These are phyloP conservation scores for Syritta pipiens DNA, from an alignment of 2,888 invertebrate genomes.

Conservation along the genomic window DNA sequence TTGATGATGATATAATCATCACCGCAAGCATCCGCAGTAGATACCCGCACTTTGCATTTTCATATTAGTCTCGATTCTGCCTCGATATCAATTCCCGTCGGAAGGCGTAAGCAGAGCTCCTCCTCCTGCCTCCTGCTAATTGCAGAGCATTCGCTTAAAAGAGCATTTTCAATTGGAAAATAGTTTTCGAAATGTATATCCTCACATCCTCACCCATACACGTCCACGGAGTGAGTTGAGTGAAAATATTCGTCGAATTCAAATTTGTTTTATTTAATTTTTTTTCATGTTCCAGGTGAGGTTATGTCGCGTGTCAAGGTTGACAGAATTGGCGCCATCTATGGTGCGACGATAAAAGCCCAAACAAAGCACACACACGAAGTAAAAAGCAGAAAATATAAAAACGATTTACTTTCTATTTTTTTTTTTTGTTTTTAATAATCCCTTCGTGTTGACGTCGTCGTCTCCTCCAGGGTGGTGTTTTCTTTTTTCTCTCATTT, in stretches of 20 bases:
- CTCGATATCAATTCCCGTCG: no score
- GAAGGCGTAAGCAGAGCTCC: no score
- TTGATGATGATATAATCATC: no score
- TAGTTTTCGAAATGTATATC: conserved; percentile 19
- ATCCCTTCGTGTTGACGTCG: conserved; percentile 9
- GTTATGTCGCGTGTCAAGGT: conserved; percentile 60
- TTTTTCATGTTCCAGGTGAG: conserved; percentile 19
- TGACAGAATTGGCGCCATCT: conserved; percentile 41
- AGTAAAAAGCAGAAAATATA: no score
- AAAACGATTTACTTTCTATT: neutral
- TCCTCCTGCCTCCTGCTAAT: no score
- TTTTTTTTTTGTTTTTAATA: conserved; percentile 1
- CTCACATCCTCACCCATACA: neutral
- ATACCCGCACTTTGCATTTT: no score
- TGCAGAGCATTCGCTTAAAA: neutral
- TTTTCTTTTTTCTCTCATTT: neutral
- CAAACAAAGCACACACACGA: neutral
- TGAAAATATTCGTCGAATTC: no score
- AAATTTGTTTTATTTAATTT: no score
- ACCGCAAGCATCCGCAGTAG: no score
- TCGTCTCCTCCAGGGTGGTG: no score
- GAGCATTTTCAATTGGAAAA: neutral
- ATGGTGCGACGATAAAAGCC: conserved; percentile 18
- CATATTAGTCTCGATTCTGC: no score
- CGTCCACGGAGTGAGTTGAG: no score